Percentiles rank a stretch among this genome's conserved stretches.
phyloP scores from a whole-genome alignment of 2,888 invertebrate species.

The Macaria liturata region DNA sequence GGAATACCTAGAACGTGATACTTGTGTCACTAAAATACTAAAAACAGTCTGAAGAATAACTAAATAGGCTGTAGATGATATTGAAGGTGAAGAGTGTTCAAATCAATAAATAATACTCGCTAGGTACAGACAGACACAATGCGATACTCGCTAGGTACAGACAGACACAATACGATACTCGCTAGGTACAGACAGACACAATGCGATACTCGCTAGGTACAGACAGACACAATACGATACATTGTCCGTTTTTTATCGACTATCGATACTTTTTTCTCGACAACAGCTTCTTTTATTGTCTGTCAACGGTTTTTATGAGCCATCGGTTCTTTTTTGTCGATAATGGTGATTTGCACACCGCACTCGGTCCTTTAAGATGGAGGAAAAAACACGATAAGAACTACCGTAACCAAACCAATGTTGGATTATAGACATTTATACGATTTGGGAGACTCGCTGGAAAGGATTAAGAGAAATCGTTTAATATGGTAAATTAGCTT shows the following conservation, averaged over 20 bases:
- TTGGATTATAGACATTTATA: constrained; percentile 15
- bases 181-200: too few species aligned
- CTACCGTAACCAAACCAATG: constrained; percentile 16
- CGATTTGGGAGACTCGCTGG: too few species aligned
- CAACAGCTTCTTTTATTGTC: constrained; percentile 18
- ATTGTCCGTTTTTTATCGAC: constrained; percentile 26
- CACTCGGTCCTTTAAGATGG: constrained; percentile 10
- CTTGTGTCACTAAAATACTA: too few species aligned
- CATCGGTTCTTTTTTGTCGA: constrained; percentile 25
- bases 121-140: constrained; percentile 17
- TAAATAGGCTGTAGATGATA: too few species aligned
- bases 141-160: too few species aligned
- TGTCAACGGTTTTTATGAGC: constrained; percentile 9
- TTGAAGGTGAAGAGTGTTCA: constrained; percentile 12
- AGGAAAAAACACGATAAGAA: constrained; percentile 15
- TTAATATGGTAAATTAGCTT: too few species aligned
- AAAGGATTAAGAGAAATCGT: too few species aligned
- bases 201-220: too few species aligned
- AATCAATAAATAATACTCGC: constrained; percentile 25
- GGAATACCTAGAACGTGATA: too few species aligned
- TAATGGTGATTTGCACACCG: constrained; percentile 23
- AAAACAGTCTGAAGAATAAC: too few species aligned
- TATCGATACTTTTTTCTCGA: constrained; percentile 22
- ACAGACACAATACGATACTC: constrained; percentile 21
- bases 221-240: constrained; percentile 21